Percentiles rank a stretch among this genome's conserved stretches.
Conservation (phyloP, 2,113 vertebrate genomes). For the Machaerirhynchus nigripectus region DNA sequence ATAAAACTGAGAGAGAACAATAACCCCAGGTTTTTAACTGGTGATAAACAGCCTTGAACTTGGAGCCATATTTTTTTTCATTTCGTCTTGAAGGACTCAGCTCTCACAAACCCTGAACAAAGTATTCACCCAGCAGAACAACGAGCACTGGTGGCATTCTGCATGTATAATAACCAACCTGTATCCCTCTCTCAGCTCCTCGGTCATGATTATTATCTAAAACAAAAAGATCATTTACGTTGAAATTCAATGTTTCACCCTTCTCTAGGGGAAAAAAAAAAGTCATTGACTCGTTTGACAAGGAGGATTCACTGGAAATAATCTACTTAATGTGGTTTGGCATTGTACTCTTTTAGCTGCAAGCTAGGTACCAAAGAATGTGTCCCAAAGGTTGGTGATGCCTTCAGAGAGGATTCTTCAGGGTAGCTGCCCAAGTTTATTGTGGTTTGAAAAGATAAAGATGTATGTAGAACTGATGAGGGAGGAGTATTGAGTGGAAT, state of each 20-base stretch:
- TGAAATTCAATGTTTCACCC: neutral
- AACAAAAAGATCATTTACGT: neutral
- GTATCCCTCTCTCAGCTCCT: neutral
- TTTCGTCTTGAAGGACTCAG: neutral
- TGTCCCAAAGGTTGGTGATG: neutral
- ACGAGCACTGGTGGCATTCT: neutral
- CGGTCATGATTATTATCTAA: neutral
- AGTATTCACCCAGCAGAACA: neutral
- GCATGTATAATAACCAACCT: neutral
- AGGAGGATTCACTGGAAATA: neutral
- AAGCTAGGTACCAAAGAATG: neutral
- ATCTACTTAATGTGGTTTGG: neutral
- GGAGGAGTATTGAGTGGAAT: neutral
- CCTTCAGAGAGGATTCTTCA: neutral
- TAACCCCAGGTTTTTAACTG: neutral
- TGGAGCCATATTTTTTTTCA: neutral
- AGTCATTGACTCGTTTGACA: too few relatives aligned
- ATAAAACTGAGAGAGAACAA: neutral
- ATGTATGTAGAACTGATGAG: neutral
- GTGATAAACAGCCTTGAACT: neutral
- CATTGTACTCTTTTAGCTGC: neutral
- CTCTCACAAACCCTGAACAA: neutral
- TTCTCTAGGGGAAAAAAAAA: neutral
- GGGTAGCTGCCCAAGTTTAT: neutral
- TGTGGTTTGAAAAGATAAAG: neutral